Conservation (phyloP, 2,888 invertebrate species). For the Drosophila infuscata region DNA sequence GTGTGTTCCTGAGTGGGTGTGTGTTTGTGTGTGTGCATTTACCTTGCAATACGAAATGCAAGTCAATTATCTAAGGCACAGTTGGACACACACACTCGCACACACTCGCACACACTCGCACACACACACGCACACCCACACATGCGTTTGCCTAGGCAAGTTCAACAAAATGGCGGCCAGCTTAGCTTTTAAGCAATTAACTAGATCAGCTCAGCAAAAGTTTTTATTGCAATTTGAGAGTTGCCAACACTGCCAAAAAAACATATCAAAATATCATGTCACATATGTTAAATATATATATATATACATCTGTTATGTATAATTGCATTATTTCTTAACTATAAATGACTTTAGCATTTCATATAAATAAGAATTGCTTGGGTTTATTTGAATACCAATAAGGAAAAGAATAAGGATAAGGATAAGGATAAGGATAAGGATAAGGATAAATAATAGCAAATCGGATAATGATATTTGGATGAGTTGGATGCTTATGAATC, state of each 20-base stretch:
- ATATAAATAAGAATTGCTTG: not conserved
- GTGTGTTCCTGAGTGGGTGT: not conserved
- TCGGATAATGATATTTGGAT: too few species aligned
- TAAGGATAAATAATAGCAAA: too few species aligned
- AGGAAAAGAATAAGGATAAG: too few species aligned
- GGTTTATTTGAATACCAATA: not conserved
- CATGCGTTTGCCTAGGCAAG: not conserved
- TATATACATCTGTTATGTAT: not conserved
- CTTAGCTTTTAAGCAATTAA: not conserved
- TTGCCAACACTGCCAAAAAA: not conserved
- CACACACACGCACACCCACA: not conserved
- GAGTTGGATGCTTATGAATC: not conserved
- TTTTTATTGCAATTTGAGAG: not conserved
- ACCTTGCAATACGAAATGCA: conserved; percentile 29
- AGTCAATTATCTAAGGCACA: conserved; percentile 7
- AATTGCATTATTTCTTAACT: not conserved
- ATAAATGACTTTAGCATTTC: not conserved
- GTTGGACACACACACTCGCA: not conserved
- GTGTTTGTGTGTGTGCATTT: conserved; percentile 19
- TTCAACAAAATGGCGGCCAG: not conserved
- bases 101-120: too few species aligned
- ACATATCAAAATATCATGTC: not conserved
- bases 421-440: not conserved
- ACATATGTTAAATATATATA: not conserved
- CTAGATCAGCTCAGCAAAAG: not conserved